phyloP scores from a whole-genome alignment of 2,113 vertebrate genomes.

The Nettapus auritus region DNA sequence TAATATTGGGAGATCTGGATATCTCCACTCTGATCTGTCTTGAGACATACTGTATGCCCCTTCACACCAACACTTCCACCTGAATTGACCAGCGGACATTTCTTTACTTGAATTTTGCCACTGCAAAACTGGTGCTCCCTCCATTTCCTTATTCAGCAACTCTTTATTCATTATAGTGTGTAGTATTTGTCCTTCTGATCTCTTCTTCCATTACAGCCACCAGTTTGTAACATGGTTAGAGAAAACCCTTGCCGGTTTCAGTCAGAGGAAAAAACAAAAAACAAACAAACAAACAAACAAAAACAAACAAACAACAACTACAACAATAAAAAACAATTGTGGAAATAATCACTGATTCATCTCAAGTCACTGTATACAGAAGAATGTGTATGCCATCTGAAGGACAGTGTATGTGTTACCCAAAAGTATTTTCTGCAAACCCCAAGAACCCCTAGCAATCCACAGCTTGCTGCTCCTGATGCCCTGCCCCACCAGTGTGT shows the following conservation, averaged over 20 bases:
- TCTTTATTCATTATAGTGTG: neutral
- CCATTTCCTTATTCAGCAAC: neutral
- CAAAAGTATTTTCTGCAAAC: neutral
- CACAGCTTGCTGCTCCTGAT: neutral
- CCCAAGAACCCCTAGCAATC: neutral
- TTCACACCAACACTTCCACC: neutral
- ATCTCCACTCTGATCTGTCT: neutral
- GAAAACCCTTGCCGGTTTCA: neutral
- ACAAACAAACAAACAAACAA: too few species aligned
- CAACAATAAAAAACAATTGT: neutral
- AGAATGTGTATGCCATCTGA: neutral
- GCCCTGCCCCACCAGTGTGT: neutral
- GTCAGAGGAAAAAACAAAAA: neutral
- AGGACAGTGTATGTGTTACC: neutral
- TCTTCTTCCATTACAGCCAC: neutral
- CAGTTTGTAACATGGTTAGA: neutral
- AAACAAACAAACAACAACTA: too few species aligned
- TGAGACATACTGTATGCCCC: neutral
- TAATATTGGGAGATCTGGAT: neutral
- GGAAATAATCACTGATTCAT: neutral
- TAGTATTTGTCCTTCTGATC: neutral
- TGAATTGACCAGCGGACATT: neutral
- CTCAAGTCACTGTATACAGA: neutral
- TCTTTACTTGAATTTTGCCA: neutral
- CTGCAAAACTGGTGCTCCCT: neutral